phyloP scores from a whole-genome alignment of 2,113 vertebrate species.

The Gavialis gangeticus region DNA sequence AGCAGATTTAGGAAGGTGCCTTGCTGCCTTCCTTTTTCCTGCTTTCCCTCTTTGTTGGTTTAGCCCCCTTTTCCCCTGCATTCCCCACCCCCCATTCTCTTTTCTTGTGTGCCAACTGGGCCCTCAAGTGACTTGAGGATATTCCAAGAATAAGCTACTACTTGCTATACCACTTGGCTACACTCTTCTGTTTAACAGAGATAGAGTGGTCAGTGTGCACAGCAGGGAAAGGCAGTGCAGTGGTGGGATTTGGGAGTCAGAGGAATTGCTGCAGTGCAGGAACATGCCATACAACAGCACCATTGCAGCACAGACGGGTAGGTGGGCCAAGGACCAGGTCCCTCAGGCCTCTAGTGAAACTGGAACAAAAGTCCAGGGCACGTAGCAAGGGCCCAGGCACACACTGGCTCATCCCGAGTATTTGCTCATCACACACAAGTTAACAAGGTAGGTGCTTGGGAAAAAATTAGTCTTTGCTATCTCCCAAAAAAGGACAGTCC shows the following conservation, averaged over 20 bases:
- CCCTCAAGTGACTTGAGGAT: background rate
- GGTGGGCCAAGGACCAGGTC: background rate
- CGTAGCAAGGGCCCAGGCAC: accelerated
- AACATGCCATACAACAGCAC: background rate
- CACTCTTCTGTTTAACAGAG: background rate
- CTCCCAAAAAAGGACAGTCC: background rate
- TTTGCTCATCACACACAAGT: background rate
- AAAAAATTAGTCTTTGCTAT: too few relatives aligned
- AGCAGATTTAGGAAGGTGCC: background rate
- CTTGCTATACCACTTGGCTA: background rate
- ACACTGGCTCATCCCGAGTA: background rate
- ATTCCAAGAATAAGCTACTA: background rate
- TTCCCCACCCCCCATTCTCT: background rate
- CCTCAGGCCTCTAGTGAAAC: background rate
- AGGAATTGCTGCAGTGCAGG: background rate
- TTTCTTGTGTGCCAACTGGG: background rate
- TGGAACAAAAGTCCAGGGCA: background rate
- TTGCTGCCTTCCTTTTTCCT: background rate
- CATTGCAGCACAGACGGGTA: background rate
- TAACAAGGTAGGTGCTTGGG: background rate
- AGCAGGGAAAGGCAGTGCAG: too few relatives aligned
- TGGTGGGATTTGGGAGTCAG: background rate
- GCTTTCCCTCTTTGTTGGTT: background rate
- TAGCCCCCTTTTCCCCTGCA: background rate
- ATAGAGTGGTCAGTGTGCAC: background rate